A percentile compares a stretch with the other conserved stretches of the same genome.
These are phyloP conservation scores for Channa maculata DNA, from an alignment of 2,113 vertebrate species.

Conservation along the genomic window DNA sequence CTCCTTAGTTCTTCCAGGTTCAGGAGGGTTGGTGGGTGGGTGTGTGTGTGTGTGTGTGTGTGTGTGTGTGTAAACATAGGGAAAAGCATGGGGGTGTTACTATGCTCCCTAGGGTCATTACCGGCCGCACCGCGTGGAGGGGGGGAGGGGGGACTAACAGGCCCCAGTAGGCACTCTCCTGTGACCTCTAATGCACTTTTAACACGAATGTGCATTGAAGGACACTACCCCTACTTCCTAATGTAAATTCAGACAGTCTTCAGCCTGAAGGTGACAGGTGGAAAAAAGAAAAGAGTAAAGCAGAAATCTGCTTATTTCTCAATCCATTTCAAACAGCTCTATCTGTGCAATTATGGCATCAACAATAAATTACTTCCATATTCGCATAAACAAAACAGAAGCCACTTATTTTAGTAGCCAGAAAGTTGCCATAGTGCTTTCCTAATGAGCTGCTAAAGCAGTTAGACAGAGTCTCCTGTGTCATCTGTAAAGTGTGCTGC, in stretches of 20 bases:
- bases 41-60: slow-evolving; percentile 30
- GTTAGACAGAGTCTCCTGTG: slow-evolving; percentile 45
- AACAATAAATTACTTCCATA: neutral
- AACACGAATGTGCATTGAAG: slow-evolving; percentile 57
- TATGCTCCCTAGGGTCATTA: slow-evolving; percentile 75
- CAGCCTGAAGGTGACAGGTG: neutral
- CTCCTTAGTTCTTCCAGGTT: slow-evolving; percentile 73
- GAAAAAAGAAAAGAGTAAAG: neutral
- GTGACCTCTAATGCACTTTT: slow-evolving; percentile 78
- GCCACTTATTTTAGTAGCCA: neutral
- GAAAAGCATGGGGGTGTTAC: slow-evolving; percentile 38
- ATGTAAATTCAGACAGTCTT: slow-evolving; percentile 1
- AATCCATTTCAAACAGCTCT: slow-evolving; percentile 16
- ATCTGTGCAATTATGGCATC: slow-evolving; percentile 34
- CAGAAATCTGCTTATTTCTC: neutral
- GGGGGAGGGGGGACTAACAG: slow-evolving; percentile 42
- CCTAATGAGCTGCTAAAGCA: slow-evolving; percentile 67
- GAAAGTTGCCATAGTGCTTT: slow-evolving; percentile 36
- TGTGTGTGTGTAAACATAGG: neutral
- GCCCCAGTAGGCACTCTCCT: slow-evolving; percentile 48
- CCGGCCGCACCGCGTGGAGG: slow-evolving; percentile 25
- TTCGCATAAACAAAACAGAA: slow-evolving; percentile 9
- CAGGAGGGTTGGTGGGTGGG: slow-evolving; percentile 44
- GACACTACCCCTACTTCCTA: neutral
- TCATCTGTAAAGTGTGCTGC: slow-evolving; percentile 49